Conservation (phyloP, 2,888 invertebrate genomes). For the Proisotoma minuta region DNA sequence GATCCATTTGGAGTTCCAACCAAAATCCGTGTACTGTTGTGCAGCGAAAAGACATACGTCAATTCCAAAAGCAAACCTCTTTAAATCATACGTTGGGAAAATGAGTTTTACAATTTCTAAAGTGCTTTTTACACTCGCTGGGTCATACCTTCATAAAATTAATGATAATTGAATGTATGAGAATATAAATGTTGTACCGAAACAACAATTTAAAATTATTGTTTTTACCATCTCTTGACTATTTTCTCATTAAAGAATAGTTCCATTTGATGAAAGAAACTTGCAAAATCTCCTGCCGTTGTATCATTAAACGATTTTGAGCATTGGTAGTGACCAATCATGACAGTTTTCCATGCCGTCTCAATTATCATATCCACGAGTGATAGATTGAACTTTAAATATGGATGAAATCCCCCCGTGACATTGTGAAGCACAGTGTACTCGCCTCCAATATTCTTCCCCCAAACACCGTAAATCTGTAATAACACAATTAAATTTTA, state of each 20-base stretch:
- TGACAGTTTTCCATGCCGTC: slow-evolving; percentile 32
- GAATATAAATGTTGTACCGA: too few relatives aligned
- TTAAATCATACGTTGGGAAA: slow-evolving; percentile 33
- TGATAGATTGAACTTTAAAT: slow-evolving; percentile 26
- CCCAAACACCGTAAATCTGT: slow-evolving; percentile 17
- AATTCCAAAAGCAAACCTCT: slow-evolving; percentile 24
- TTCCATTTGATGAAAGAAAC: slow-evolving; percentile 29
- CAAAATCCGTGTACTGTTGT: slow-evolving; percentile 20
- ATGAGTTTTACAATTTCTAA: slow-evolving; percentile 21
- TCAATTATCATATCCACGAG: slow-evolving; percentile 33
- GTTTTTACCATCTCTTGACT: slow-evolving; percentile 29
- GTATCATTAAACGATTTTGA: slow-evolving; percentile 26
- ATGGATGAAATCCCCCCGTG: slow-evolving; percentile 11
- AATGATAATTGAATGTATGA: slow-evolving; percentile 11
- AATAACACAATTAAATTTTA: too few relatives aligned
- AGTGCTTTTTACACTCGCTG: slow-evolving; percentile 16
- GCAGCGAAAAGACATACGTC: slow-evolving; percentile 29
- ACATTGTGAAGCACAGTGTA: slow-evolving; percentile 10
- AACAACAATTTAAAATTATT: neutral
- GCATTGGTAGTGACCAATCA: slow-evolving; percentile 35
- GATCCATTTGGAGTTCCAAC: slow-evolving; percentile 18
- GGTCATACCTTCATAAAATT: slow-evolving; percentile 3
- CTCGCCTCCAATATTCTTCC: neutral
- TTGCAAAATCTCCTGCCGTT: slow-evolving; percentile 18
- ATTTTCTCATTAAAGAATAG: slow-evolving; percentile 32